These are phyloP conservation scores for Myocastor coypus DNA, from an alignment of 2,113 vertebrate genomes.

Conservation along the genomic window DNA sequence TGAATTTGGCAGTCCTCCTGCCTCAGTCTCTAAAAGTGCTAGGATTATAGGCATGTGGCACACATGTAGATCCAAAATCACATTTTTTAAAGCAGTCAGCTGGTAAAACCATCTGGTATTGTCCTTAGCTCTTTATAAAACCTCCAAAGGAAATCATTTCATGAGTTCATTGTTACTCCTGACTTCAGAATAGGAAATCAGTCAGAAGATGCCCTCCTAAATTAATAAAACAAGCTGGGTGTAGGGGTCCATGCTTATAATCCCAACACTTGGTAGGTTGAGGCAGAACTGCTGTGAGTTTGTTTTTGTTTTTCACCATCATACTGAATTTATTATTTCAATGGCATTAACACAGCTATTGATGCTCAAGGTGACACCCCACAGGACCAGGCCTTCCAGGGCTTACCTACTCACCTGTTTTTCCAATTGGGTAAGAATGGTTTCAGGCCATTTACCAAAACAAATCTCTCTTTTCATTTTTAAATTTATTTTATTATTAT, in stretches of 20 bases:
- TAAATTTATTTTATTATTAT: too few relatives aligned
- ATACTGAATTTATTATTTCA: too few relatives aligned
- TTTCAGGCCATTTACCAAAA: too few relatives aligned
- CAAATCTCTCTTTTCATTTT: too few relatives aligned
- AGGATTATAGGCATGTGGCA: not conserved
- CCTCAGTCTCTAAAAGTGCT: not conserved
- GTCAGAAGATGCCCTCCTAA: not conserved
- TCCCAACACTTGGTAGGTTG: not conserved
- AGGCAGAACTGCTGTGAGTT: not conserved
- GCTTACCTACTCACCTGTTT: too few relatives aligned
- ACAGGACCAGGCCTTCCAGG: too few relatives aligned
- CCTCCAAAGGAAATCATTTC: slow-evolving; percentile 32
- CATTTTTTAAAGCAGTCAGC: slow-evolving; percentile 47
- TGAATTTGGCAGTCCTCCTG: not conserved
- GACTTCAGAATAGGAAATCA: slow-evolving; percentile 31
- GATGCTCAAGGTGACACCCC: too few relatives aligned
- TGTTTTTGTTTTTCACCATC: too few relatives aligned
- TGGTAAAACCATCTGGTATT: slow-evolving; percentile 19
- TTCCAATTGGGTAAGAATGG: too few relatives aligned
- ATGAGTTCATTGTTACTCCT: slow-evolving; percentile 39
- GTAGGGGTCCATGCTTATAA: not conserved
- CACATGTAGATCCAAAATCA: not conserved
- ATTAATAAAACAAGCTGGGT: not conserved
- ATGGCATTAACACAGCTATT: too few relatives aligned
- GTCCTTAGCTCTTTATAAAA: slow-evolving; percentile 9